Evolutionary conservation across 1,140 invertebrate species (phyloP).

Genomic region (Diabrotica virgifera): DNA sequence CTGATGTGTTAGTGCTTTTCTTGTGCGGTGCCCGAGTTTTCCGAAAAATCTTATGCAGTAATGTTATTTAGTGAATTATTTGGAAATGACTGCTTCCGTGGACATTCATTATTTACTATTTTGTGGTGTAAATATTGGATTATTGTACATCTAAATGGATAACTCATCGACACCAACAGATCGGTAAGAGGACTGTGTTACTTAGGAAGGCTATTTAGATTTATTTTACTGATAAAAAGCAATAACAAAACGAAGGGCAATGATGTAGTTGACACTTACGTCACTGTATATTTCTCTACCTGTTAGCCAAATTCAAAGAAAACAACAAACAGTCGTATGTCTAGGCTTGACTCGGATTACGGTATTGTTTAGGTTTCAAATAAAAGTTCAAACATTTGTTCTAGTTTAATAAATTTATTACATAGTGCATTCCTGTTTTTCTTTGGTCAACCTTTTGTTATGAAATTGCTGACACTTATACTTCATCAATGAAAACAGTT

Average conservation of each 20-base stretch:
- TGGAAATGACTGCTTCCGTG: slow-evolving; percentile 34
- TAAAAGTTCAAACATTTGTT: not conserved
- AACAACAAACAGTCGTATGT: slow-evolving; percentile 18
- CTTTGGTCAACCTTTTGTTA: not conserved
- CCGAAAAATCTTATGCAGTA: slow-evolving; percentile 22
- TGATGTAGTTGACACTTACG: slow-evolving; percentile 20
- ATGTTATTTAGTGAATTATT: slow-evolving; percentile 27
- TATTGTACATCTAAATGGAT: slow-evolving; percentile 33
- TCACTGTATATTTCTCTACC: slow-evolving; percentile 18
- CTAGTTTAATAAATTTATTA: slow-evolving; percentile 1
- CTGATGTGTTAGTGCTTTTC: slow-evolving; percentile 5
- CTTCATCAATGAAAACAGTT: slow-evolving; percentile 1
- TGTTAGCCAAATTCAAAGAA: slow-evolving; percentile 12
- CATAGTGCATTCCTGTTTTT: not conserved
- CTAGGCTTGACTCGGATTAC: slow-evolving; percentile 17
- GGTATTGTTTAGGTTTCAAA: slow-evolving; percentile 20
- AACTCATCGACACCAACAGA: slow-evolving; percentile 29
- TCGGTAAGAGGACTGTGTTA: slow-evolving; percentile 21
- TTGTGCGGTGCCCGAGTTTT: slow-evolving; percentile 11
- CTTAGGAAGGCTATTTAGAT: slow-evolving; percentile 15
- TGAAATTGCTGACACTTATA: not conserved
- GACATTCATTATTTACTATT: slow-evolving; percentile 31
- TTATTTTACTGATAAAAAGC: slow-evolving; percentile 14
- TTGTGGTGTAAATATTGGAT: slow-evolving; percentile 28
- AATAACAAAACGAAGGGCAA: slow-evolving; percentile 25